phyloP scores from a whole-genome alignment of 1,140 invertebrate species.

The Sarcophaga peregrina region DNA sequence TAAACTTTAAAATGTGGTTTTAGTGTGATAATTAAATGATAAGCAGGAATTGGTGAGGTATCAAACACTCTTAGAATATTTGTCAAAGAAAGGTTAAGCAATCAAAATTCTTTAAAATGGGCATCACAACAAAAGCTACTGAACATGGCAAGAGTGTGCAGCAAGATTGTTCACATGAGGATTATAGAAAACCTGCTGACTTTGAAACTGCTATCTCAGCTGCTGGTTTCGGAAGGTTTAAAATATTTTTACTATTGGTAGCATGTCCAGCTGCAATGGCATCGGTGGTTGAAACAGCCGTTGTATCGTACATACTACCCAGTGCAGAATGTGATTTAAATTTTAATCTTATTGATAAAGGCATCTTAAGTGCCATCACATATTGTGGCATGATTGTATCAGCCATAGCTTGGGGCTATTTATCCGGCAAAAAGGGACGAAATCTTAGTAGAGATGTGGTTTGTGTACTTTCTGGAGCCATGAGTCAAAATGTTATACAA shows the following conservation, averaged over 20 bases:
- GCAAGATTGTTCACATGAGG: neutral
- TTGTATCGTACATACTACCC: constrained; percentile 70
- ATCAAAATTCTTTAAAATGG: neutral
- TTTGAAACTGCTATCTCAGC: constrained; percentile 73
- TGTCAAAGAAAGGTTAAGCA: neutral
- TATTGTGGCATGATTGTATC: constrained; percentile 83
- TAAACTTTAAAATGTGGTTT: neutral
- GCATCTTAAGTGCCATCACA: constrained; percentile 75
- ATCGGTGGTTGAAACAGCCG: constrained; percentile 36
- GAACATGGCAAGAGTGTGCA: neutral
- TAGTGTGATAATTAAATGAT: neutral
- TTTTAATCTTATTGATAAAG: constrained; percentile 74
- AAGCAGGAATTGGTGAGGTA: neutral
- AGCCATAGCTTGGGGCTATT: constrained; percentile 83
- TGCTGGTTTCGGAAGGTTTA: constrained; percentile 75
- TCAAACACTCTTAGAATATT: neutral
- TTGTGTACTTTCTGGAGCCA: constrained; percentile 73
- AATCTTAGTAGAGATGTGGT: constrained; percentile 76
- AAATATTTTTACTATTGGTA: constrained; percentile 72
- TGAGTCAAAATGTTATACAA: constrained; percentile 77
- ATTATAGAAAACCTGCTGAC: constrained; percentile 63
- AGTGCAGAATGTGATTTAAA: constrained; percentile 78
- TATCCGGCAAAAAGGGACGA: constrained; percentile 81
- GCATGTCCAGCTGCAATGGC: constrained; percentile 69
- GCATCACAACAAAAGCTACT: too few species aligned